Evolutionary conservation across 1,140 invertebrate species (phyloP).

Genomic region (Akabosia matsudoensis): DNA sequence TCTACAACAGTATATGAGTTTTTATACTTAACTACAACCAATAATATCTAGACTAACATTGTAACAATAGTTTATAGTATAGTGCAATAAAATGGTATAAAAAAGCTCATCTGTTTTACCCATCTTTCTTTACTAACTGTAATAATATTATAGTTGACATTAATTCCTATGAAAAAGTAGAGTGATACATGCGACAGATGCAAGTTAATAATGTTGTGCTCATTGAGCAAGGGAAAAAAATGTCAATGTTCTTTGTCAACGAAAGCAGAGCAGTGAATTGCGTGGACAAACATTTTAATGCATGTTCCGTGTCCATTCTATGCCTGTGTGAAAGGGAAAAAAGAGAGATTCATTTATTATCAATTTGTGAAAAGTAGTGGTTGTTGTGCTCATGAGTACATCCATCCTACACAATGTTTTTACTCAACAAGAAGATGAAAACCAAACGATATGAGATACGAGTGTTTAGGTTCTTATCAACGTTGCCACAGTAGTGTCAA

Average conservation of each 20-base stretch:
- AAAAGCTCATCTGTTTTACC: too few species aligned
- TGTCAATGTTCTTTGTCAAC: neutral
- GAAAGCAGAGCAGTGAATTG: neutral
- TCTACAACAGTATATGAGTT: neutral
- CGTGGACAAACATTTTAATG: slow-evolving; percentile 21
- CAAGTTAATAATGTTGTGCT: too few species aligned
- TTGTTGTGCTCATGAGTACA: neutral
- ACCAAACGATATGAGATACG: neutral
- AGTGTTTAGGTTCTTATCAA: neutral
- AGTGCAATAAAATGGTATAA: neutral
- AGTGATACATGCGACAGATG: too few species aligned
- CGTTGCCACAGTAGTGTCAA: neutral
- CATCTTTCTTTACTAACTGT: neutral
- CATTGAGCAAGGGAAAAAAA: neutral
- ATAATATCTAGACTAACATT: too few species aligned
- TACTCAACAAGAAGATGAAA: neutral
- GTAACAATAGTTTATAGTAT: neutral
- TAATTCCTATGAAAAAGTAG: too few species aligned
- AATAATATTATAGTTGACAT: too few species aligned
- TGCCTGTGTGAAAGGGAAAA: neutral
- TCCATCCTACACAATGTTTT: neutral
- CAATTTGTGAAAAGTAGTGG: slow-evolving; percentile 15
- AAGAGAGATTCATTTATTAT: slow-evolving; percentile 20
- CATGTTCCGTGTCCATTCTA: slow-evolving; percentile 19
- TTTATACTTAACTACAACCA: too few species aligned